Evolutionary conservation across 2,888 invertebrate species (phyloP).

Genomic region (Craniophora ligustri): DNA sequence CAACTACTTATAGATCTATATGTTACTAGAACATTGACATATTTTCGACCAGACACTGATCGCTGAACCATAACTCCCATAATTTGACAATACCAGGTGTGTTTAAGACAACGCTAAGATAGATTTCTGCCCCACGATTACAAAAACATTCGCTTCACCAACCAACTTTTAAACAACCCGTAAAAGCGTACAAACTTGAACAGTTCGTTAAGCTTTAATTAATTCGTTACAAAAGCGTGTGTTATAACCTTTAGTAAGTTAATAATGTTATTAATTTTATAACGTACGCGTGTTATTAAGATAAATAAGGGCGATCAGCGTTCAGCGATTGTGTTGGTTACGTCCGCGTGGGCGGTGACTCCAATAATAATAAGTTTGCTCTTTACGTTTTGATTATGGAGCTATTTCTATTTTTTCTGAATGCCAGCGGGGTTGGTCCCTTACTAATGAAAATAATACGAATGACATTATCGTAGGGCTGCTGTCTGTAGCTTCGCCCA

Average conservation of each 20-base stretch:
- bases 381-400: conserved; percentile 79
- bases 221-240: conserved; percentile 41
- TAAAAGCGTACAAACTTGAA: conserved; percentile 36
- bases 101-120: conserved; percentile 18
- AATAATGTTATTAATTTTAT: conserved; percentile 28
- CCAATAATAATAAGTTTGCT: conserved; percentile 66
- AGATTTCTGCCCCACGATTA: conserved; percentile 35
- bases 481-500: neutral
- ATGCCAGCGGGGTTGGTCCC: conserved; percentile 52
- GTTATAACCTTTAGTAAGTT: conserved; percentile 36
- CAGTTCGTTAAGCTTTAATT: conserved; percentile 48
- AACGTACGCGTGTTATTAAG: conserved; percentile 7
- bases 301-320: conserved; percentile 26
- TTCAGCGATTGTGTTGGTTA: too few species aligned
- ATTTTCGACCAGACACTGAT: too few species aligned
- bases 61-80: too few species aligned
- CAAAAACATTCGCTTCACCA: conserved; percentile 21
- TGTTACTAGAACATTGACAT: too few species aligned
- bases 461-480: neutral
- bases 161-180: conserved; percentile 45
- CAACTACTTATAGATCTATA: too few species aligned
- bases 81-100: neutral
- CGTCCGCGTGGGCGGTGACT: conserved; percentile 6
- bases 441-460: neutral
- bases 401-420: conserved; percentile 19